phyloP scores from a whole-genome alignment of 2,113 vertebrate species.

The Bubo blakistoni region DNA sequence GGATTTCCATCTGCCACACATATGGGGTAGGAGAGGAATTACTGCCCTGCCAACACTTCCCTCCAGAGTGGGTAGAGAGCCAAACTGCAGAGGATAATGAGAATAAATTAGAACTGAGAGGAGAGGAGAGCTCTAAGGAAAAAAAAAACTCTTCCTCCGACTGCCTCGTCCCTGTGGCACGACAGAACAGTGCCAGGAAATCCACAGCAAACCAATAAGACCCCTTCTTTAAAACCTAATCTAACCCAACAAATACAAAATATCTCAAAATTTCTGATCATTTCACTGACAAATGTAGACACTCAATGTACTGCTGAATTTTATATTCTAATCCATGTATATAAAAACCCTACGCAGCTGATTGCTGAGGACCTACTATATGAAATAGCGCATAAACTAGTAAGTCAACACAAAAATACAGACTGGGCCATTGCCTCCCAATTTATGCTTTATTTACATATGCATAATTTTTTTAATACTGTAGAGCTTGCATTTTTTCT shows the following conservation, averaged over 20 bases:
- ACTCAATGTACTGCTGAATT: neutral
- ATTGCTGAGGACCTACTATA: neutral
- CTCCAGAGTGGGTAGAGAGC: slow-evolving; percentile 7
- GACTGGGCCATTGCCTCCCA: neutral
- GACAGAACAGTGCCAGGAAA: neutral
- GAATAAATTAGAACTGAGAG: slow-evolving; percentile 33
- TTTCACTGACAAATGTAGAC: neutral
- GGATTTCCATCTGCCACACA: slow-evolving; percentile 26
- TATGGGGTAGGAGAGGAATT: neutral
- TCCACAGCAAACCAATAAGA: neutral
- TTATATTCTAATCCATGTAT: neutral
- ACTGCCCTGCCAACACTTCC: slow-evolving; percentile 34
- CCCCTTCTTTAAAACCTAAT: neutral
- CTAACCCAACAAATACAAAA: neutral
- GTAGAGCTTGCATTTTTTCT: neutral
- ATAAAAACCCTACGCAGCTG: neutral
- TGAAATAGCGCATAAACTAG: neutral
- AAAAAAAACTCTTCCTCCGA: neutral
- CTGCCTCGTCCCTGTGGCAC: neutral
- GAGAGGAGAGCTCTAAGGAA: slow-evolving; percentile 3
- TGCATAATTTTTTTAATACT: neutral
- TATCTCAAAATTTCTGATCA: neutral
- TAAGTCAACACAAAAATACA: neutral
- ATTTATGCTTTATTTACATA: neutral
- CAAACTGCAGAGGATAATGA: slow-evolving; percentile 40